These are phyloP conservation scores for Oncorhynchus gorbuscha DNA, from an alignment of 2,113 vertebrate species.

Conservation along the genomic window DNA sequence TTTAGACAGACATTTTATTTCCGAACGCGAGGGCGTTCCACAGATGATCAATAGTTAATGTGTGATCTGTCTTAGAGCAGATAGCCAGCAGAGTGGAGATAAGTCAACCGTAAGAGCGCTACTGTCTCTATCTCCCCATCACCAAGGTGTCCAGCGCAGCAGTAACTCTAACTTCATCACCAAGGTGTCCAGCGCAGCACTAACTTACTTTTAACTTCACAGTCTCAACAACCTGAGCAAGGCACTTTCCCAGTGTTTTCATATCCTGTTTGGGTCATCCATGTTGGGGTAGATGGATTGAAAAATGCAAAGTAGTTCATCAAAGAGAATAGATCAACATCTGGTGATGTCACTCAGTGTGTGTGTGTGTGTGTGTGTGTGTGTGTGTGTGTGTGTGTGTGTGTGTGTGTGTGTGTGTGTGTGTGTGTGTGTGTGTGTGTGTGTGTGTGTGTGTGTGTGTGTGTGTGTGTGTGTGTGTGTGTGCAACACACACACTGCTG, in stretches of 20 bases:
- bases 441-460: not conserved
- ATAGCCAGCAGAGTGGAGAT: slow-evolving; percentile 25
- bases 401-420: not conserved
- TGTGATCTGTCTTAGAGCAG: slow-evolving; percentile 46
- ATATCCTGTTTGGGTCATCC: not conserved
- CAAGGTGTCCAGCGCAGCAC: not conserved
- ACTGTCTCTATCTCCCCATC: not conserved
- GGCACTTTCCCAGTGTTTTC: not conserved
- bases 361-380: not conserved
- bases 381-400: not conserved
- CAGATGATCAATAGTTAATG: slow-evolving; percentile 68
- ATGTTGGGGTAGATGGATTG: not conserved
- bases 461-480: not conserved
- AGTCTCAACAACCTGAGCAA: not conserved
- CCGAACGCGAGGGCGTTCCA: slow-evolving; percentile 56
- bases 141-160: not conserved
- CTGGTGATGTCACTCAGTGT: not conserved
- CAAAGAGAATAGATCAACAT: slow-evolving; percentile 1
- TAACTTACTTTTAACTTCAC: slow-evolving; percentile 10
- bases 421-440: not conserved
- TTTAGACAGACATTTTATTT: slow-evolving; percentile 62
- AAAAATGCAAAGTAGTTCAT: not conserved
- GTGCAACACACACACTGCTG: no score
- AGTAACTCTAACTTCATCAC: not conserved
- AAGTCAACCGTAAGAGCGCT: not conserved